A percentile compares a stretch with the other conserved stretches of the same genome.
These are phyloP conservation scores for Gadopsis marmoratus DNA, from an alignment of 2,797 vertebrate genomes.

Conservation along the genomic window DNA sequence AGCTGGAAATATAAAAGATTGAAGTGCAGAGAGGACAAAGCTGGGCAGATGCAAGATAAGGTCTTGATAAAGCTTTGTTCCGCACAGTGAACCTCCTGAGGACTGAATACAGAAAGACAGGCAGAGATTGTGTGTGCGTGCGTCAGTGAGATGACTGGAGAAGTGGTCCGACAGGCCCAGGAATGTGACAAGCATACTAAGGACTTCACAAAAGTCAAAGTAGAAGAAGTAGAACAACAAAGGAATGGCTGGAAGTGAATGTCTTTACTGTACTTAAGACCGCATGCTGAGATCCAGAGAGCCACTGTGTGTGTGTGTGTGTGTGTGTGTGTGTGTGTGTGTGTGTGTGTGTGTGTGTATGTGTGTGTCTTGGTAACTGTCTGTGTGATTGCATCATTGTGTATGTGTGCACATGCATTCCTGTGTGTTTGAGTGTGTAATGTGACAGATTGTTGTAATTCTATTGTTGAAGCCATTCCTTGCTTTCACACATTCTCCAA, in stretches of 20 bases:
- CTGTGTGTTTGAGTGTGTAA: conserved; percentile 4
- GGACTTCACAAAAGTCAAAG: conserved; percentile 45
- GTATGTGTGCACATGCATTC: background rate
- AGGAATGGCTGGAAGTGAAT: conserved; percentile 24
- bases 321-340: background rate
- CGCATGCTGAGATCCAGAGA: conserved; percentile 23
- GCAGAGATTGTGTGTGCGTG: conserved; percentile 41
- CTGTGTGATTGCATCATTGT: conserved; percentile 30
- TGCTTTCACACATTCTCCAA: conserved; percentile 11
- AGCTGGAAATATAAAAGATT: conserved; percentile 43
- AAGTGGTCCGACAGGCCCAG: conserved; percentile 35
- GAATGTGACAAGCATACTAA: conserved; percentile 64
- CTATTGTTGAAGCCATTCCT: conserved; percentile 3
- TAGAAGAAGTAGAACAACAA: conserved; percentile 38
- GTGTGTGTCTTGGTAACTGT: conserved; percentile 23
- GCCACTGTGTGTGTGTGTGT: background rate
- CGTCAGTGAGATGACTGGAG: conserved; percentile 46
- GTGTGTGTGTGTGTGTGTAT: background rate
- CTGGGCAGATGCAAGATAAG: conserved; percentile 51
- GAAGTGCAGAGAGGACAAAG: conserved; percentile 47
- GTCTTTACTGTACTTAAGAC: conserved; percentile 41
- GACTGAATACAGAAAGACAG: conserved; percentile 45
- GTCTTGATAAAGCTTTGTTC: conserved; percentile 67
- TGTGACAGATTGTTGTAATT: conserved; percentile 14
- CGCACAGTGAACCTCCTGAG: conserved; percentile 50